These are phyloP conservation scores for Rhodeus uyekii DNA, from an alignment of 2,797 vertebrate species.

Conservation along the genomic window DNA sequence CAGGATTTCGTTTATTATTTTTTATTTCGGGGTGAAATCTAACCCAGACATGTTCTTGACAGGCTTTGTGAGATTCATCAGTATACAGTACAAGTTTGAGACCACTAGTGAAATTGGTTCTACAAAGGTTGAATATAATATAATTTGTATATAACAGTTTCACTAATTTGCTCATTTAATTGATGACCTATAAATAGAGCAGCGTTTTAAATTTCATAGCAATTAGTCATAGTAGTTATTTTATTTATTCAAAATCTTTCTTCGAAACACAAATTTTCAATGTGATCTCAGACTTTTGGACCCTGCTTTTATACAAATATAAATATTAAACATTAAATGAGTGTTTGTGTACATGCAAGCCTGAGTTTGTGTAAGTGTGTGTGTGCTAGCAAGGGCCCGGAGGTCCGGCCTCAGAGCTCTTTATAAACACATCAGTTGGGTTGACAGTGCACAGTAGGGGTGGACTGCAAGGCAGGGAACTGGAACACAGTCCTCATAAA, in stretches of 20 bases:
- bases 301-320: slow-evolving; percentile 45
- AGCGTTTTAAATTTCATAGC: background rate
- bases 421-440: slow-evolving; percentile 97
- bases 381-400: slow-evolving; percentile 29
- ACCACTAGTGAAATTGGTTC: too few relatives aligned
- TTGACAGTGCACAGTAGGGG: slow-evolving; percentile 85
- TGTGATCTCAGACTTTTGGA: background rate
- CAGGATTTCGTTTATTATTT: background rate
- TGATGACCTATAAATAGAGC: background rate
- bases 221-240: background rate
- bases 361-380: slow-evolving; percentile 40
- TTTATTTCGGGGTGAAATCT: background rate
- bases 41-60: background rate
- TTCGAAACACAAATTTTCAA: background rate
- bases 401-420: slow-evolving; percentile 75
- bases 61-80: background rate
- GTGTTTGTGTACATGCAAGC: slow-evolving; percentile 49
- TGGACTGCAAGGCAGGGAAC: slow-evolving; percentile 80
- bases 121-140: background rate
- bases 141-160: background rate
- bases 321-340: slow-evolving; percentile 26
- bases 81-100: background rate
- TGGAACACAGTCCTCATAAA: slow-evolving; percentile 88
- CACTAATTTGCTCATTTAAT: background rate
- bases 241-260: background rate